Base-by-base conservation (phyloP, 2,113 vertebrate genomes). In the Lamprotornis superbus region DNA sequence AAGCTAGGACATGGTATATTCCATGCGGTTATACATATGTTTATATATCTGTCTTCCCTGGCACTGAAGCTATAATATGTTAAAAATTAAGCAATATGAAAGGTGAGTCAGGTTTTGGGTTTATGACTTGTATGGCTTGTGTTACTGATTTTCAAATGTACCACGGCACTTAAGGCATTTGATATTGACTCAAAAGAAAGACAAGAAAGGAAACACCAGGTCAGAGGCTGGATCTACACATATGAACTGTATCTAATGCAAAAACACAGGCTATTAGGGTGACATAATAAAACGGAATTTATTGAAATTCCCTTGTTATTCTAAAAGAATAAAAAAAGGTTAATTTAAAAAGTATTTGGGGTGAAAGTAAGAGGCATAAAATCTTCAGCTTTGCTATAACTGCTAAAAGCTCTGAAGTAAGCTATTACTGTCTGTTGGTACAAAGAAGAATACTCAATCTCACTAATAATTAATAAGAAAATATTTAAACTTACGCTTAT, bases 11-110 rank as follows among this genome's bases (percentile, higher is more conserved):
- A 23, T 27, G 22, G 2, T 47, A 25, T 74, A 65, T 46, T 67
- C 3, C 15, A 64, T 60, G 22, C 27, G 61, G 9, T 46, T 44
- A 19, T 57, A 15, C 7, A 0, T 9, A 23, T 39, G 7, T 23
- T 11, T 15, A 40, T 40, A 40, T 40, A 40, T 40, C 15, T 42
- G 40, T 40, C 78, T 60, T 94, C 22, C 3, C 8, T 56, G 60
- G 6, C 2, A 55, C 1, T 56, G 30, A 78, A 93, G 15, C 2
- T 39, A 30, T 7, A 57, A 24, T 18, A 30, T 0, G 0, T n/a
- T 67, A 42, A 71, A 89, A 89, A 67, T 8, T 15, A 67, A 75
- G 24, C 7, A 61, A 61, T 39, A 25, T 18, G 3, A 65, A 33
- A 87, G 2, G 0, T 15, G 2, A 31, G 12, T 67, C 22, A 57